A percentile compares a stretch with the other conserved stretches of the same genome.
These are phyloP conservation scores for Hippoglossus hippoglossus DNA, from an alignment of 2,797 vertebrate species.

Conservation along the genomic window DNA sequence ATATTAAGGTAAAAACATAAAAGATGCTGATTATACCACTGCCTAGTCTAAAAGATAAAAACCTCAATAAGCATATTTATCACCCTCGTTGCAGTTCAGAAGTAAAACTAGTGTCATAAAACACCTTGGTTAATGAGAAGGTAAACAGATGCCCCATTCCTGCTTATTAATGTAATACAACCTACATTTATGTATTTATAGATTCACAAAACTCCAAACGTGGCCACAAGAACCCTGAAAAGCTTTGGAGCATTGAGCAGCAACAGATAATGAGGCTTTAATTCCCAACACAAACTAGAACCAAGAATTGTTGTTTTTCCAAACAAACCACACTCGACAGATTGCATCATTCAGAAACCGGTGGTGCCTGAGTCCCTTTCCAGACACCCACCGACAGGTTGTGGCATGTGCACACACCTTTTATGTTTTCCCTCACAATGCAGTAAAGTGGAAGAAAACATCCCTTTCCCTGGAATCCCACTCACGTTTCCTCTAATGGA, in stretches of 20 bases:
- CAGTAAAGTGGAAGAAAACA: conserved; percentile 34
- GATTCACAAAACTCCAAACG: conserved; percentile 19
- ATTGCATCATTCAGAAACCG: conserved; percentile 24
- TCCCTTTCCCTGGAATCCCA: conserved; percentile 29
- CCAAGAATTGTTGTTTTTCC: too few species aligned
- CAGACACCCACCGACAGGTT: conserved; percentile 49
- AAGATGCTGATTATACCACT: too few species aligned
- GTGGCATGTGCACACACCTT: conserved; percentile 41
- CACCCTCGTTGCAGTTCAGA: neutral
- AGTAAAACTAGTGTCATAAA: neutral
- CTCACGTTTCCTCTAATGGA: conserved; percentile 9
- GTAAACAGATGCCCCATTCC: too few species aligned
- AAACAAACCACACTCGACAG: neutral
- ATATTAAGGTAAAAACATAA: too few species aligned
- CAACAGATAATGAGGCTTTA: neutral
- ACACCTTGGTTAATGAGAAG: neutral
- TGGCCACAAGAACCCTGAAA: conserved; percentile 25
- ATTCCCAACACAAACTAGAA: too few species aligned
- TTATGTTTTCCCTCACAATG: conserved; percentile 47
- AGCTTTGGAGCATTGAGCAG: neutral
- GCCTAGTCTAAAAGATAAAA: neutral
- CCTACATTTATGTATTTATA: neutral
- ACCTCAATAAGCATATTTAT: neutral
- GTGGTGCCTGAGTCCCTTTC: conserved; percentile 26
- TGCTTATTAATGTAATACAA: too few species aligned